Evolutionary conservation across 2,888 invertebrate species (phyloP).

Genomic region (Lissonota sp.): DNA sequence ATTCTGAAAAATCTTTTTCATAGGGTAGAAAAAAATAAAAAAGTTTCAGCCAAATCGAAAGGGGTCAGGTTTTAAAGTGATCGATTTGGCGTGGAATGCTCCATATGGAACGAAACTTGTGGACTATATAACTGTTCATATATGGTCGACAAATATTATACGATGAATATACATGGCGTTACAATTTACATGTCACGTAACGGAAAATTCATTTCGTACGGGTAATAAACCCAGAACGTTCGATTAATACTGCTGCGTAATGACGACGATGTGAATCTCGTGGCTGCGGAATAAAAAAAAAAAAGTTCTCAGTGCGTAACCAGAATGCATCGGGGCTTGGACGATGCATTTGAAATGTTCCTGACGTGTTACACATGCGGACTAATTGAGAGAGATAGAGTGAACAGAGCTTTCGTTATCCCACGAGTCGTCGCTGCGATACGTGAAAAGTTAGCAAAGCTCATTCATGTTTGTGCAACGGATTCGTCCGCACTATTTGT

Average conservation of each 20-base stretch:
- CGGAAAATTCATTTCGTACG: constrained; percentile 2
- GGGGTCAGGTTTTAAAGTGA: no score
- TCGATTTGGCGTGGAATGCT: no score
- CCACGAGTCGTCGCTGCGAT: background rate
- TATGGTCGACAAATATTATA: background rate
- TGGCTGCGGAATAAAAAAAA: no score
- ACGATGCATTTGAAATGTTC: no score
- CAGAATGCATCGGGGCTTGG: no score
- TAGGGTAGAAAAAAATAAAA: no score
- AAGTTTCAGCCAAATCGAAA: no score
- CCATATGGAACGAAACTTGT: background rate
- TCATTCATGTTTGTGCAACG: constrained; percentile 76
- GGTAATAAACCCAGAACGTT: background rate
- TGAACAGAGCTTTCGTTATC: background rate
- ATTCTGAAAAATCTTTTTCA: no score
- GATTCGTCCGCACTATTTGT: constrained; percentile 71
- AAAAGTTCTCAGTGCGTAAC: no score
- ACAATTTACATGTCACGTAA: background rate
- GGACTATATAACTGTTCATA: background rate
- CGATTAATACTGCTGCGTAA: background rate
- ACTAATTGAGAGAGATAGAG: background rate
- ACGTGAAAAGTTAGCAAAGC: constrained; percentile 48
- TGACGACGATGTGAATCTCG: background rate
- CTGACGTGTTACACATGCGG: no score
- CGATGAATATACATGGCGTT: background rate